Conservation (phyloP, 2,797 vertebrate genomes). For the Enteromius treurensis region DNA sequence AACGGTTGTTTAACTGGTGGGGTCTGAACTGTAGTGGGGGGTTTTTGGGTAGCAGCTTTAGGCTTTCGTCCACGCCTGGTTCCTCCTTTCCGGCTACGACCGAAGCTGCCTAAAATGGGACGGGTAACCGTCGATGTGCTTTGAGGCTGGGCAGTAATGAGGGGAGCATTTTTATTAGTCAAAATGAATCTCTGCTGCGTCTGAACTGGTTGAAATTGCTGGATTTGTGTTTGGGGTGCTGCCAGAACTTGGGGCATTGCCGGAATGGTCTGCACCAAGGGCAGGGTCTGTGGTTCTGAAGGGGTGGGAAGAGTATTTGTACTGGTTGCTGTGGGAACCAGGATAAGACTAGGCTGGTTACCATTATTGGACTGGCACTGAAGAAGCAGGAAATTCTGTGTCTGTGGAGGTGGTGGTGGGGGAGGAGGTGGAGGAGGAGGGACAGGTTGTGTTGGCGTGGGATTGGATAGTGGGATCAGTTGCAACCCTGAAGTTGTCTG, state of each 20-base stretch:
- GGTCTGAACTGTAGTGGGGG: constrained; percentile 42
- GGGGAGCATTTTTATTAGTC: constrained; percentile 75
- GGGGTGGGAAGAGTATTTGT: constrained; percentile 65
- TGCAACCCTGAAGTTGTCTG: constrained; percentile 89
- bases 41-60: constrained; percentile 69
- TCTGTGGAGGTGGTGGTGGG: constrained; percentile 75
- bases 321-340: constrained; percentile 73
- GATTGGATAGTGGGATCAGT: constrained; percentile 85
- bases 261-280: constrained; percentile 81
- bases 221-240: constrained; percentile 72
- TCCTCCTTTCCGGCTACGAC: constrained; percentile 74
- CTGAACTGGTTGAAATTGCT: constrained; percentile 80
- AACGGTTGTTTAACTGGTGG: constrained; percentile 32
- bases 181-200: constrained; percentile 84
- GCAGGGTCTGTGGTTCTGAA: constrained; percentile 69
- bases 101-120: constrained; percentile 75
- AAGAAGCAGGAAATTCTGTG: constrained; percentile 79
- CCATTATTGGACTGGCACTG: constrained; percentile 78
- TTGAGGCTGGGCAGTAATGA: constrained; percentile 50
- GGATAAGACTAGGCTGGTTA: constrained; percentile 78
- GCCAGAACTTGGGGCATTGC: constrained; percentile 80
- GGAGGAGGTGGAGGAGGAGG: constrained; percentile 78
- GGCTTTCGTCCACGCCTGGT: constrained; percentile 77
- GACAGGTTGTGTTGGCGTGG: constrained; percentile 69
- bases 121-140: constrained; percentile 66